Evolutionary conservation across 2,888 invertebrate genomes (phyloP).

Genomic region (Autographa pulchrina): DNA sequence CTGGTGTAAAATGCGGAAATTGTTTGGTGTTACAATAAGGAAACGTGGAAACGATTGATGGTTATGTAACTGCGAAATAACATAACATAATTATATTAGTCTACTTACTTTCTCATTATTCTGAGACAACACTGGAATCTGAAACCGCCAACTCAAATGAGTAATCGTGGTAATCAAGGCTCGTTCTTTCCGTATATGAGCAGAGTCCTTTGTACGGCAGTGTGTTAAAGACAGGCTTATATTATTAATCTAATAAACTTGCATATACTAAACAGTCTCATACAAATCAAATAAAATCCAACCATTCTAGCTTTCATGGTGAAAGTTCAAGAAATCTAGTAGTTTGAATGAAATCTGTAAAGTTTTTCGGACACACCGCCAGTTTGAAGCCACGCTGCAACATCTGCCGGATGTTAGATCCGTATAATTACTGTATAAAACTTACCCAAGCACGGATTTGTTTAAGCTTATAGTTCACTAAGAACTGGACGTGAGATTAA

Average conservation of each 20-base stretch:
- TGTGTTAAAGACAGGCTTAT: too few species aligned
- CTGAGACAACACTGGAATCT: too few species aligned
- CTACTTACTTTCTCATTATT: too few species aligned
- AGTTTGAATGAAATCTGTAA: conserved; percentile 46
- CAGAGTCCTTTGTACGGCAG: too few species aligned
- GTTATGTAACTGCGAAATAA: background rate
- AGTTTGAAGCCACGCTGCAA: conserved; percentile 43
- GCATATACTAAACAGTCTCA: background rate
- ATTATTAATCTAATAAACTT: background rate
- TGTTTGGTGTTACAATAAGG: background rate
- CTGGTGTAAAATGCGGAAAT: background rate
- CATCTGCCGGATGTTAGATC: conserved; percentile 65
- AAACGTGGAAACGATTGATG: background rate
- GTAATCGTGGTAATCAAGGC: too few species aligned
- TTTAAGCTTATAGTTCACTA: conserved; percentile 35
- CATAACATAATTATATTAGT: too few species aligned
- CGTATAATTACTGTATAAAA: conserved; percentile 67
- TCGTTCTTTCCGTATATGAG: too few species aligned
- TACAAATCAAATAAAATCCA: conserved; percentile 29
- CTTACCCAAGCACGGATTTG: conserved; percentile 45
- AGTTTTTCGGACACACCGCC: conserved; percentile 42
- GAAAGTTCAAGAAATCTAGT: conserved; percentile 28
- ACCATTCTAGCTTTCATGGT: conserved; percentile 30
- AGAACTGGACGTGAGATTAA: background rate
- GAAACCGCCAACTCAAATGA: too few species aligned